Evolutionary conservation across 2,888 invertebrate genomes (phyloP), one percentile per base, ranked within the genome.

Genomic region (Pachycephus smyrnensis): DNA sequence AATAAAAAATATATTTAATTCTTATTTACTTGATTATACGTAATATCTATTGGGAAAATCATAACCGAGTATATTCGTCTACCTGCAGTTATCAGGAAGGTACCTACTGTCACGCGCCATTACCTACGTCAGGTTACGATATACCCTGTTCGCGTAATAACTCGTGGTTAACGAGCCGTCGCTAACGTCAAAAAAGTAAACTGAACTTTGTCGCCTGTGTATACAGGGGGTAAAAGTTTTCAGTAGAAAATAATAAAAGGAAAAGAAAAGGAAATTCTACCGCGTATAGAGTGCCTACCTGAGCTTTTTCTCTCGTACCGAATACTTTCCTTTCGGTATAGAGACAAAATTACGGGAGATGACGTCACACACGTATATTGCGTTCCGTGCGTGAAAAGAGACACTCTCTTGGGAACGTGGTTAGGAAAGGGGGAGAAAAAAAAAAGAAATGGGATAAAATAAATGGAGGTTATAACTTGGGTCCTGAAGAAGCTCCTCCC

Each of bases 141-240:
- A 12, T 32, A 71, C 33, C 9, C 32, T 71, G 31, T 71, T 12
- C 37, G 32, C 75, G 79, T 79, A 79, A 79, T 79, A 79, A 79
- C 76, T 76, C 77, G 68, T 30, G 36, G 77, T 73, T 79, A 79
- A 79, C 73, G 79, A 79, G 77, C 73, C 79, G 37, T 12, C 76
- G 30, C 68, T 55, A 32, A 31, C 69, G 74, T 73, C 40, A 23
- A 73, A 31, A 71, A 55, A 37, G 69, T 71, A 11, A 31, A 71
- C 71, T 12, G 32, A 71, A 71, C 71, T 71, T 71, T 30, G 71
- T 33, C 11, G 71, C 32, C 6, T 3, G 55, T 23, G 23, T 55
- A 23, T 23, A 6, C 23, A 55, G 55, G 55, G 23, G 23, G 23
- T 55, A 23, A 55, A 55, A 55, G 23, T 55, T 55, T 55, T 55